These are phyloP conservation scores for Callyntrura guangdongensis DNA, from an alignment of 2,888 invertebrate genomes.

Conservation along the genomic window DNA sequence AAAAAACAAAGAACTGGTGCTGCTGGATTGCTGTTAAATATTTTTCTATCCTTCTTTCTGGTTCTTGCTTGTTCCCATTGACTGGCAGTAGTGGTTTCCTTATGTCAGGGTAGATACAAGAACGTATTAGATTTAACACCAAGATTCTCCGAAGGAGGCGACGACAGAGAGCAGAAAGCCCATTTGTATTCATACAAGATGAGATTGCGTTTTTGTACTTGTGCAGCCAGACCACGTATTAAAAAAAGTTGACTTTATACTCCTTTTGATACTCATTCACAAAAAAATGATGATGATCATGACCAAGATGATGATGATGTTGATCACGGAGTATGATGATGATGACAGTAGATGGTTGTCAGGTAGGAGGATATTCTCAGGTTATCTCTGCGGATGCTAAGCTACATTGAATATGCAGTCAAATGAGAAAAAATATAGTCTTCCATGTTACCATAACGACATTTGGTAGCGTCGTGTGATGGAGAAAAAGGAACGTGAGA, in stretches of 20 bases:
- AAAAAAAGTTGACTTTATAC: conserved; percentile 41
- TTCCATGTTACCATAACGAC: background rate
- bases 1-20: too few relatives aligned
- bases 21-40: too few relatives aligned
- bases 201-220: conserved; percentile 58
- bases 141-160: background rate
- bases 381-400: too few relatives aligned
- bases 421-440: background rate
- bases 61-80: too few relatives aligned
- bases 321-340: too few relatives aligned
- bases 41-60: too few relatives aligned
- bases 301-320: too few relatives aligned
- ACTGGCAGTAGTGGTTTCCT: too few relatives aligned
- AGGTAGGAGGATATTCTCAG: background rate
- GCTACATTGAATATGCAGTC: conserved; percentile 1
- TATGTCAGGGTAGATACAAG: too few relatives aligned
- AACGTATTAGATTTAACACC: too few relatives aligned
- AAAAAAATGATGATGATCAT: too few relatives aligned
- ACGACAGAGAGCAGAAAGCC: background rate
- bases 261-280: conserved; percentile 35
- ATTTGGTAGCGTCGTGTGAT: background rate
- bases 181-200: conserved; percentile 70
- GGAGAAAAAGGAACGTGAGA: background rate
- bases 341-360: background rate
- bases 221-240: conserved; percentile 35